These are phyloP conservation scores for Elephas maximus DNA, from an alignment of 2,113 vertebrate species.

Conservation along the genomic window DNA sequence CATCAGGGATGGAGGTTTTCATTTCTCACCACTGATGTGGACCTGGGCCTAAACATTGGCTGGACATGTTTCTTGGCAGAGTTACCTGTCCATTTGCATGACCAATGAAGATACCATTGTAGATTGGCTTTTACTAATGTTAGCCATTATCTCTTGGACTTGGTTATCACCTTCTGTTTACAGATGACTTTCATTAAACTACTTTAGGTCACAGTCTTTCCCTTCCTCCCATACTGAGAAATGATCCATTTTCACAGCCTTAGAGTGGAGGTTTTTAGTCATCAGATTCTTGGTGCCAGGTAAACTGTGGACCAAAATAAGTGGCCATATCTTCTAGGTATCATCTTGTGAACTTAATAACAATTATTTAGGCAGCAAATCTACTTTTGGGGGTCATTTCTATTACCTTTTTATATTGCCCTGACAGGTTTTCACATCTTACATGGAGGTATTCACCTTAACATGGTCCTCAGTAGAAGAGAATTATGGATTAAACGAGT, in stretches of 20 bases:
- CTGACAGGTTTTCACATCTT: conserved; percentile 6
- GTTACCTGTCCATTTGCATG: not conserved
- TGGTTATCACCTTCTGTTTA: not conserved
- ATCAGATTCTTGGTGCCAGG: not conserved
- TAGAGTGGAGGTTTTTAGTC: not conserved
- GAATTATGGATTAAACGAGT: not conserved
- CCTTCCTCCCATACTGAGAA: not conserved
- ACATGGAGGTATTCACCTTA: not conserved
- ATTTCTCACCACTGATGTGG: not conserved
- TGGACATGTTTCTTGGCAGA: not conserved
- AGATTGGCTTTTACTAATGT: not conserved
- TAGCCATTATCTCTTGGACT: not conserved
- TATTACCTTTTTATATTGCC: not conserved
- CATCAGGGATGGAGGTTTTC: rapidly evolving
- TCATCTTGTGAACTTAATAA: not conserved
- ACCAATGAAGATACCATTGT: not conserved
- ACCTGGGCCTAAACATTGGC: not conserved
- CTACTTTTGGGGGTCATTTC: not conserved
- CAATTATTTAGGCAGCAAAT: not conserved
- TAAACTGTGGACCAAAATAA: not conserved
- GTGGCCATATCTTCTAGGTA: not conserved
- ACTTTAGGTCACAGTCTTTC: not conserved
- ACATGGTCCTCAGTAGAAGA: not conserved
- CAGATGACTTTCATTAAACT: not conserved
- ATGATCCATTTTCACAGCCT: not conserved